Evolutionary conservation across 1,140 invertebrate genomes (phyloP), one percentile per base, ranked within the genome.

Genomic region (Bombus turneri): DNA sequence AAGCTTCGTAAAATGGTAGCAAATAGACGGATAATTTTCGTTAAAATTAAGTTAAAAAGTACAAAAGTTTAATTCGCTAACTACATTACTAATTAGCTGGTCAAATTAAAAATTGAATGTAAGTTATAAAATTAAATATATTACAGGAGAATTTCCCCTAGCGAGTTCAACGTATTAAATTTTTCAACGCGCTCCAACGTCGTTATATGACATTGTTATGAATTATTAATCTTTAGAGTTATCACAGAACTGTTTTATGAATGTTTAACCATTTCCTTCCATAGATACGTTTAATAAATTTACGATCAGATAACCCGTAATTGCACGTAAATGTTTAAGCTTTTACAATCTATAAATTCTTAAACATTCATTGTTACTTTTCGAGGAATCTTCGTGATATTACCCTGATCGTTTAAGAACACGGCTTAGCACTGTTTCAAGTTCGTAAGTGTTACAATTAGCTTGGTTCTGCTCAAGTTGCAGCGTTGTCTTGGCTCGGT

Each of bases 231-330:
- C 25, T 12, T n/a, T 62, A n/a, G 59, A 62, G 28, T 5, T n/a
- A 13, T n/a, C 28, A 0, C 3, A 22, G 28, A 62, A 62, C 3
- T 12, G 10, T 62, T 62, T 62, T 2, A 62, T 2, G 5, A 53
- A 53, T 18, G 47, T 53, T 53, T 2, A 6, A 53, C 18, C 43
- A 18, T 53, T 22, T 22, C 18, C 18, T 53, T 53, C 47, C 47
- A 53, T 8, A n/a, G 10, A 2, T 10, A 28, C 22, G 28, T 12
- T 62, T 5, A 13, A 62, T 62, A 62, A 28, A 62, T 62, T n/a
- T 4, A n/a, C 3, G 1, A 59, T 4, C 22, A 10, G 8, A 0
- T 59, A 28, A 10, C 12, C 9, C 2, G 10, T 3, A 28, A 59
- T 62, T n/a, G 9, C 3, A 12, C 28, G 28, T 12, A 28, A 59